phyloP scores from a whole-genome alignment of 2,888 invertebrate genomes.

The Drosophila nigricruria region DNA sequence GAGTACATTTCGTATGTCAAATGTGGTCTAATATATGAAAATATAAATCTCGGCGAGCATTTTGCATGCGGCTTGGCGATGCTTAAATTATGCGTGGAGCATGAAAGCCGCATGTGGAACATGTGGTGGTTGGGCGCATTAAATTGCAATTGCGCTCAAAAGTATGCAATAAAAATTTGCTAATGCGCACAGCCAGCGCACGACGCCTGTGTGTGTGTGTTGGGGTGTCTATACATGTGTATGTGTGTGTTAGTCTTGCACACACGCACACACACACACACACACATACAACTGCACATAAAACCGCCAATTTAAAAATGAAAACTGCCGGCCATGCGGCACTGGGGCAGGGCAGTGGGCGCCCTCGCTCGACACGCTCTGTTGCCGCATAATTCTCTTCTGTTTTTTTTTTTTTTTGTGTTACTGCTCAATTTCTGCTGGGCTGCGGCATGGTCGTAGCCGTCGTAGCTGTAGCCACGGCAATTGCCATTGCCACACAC shows the following conservation, averaged over 20 bases:
- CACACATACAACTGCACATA: constrained; percentile 69
- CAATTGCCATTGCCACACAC: constrained; percentile 41
- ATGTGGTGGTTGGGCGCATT: constrained; percentile 62
- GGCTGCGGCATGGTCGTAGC: constrained; percentile 15
- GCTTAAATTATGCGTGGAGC: constrained; percentile 72
- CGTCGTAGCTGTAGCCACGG: constrained; percentile 18
- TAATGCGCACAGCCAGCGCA: constrained; percentile 69
- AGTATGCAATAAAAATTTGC: constrained; percentile 82
- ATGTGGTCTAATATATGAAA: constrained; percentile 47
- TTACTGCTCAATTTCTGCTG: constrained; percentile 74
- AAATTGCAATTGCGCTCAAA: constrained; percentile 81
- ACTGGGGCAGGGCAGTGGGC: constrained; percentile 13
- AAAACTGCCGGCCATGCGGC: constrained; percentile 71
- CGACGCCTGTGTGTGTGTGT: constrained; percentile 15
- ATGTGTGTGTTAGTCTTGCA: constrained; percentile 29
- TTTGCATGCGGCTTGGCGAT: constrained; percentile 51
- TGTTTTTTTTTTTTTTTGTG: constrained; percentile 38
- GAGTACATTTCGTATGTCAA: constrained; percentile 42
- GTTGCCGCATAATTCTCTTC: constrained; percentile 68
- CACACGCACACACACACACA: constrained; percentile 45
- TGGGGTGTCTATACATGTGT: constrained; percentile 20
- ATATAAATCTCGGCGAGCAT: constrained; percentile 66
- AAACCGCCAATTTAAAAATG: constrained; percentile 82
- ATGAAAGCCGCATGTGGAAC: constrained; percentile 78
- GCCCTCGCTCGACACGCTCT: constrained; percentile 46